Conservation (phyloP, 1,140 invertebrate species). For the Sitophilus oryzae region DNA sequence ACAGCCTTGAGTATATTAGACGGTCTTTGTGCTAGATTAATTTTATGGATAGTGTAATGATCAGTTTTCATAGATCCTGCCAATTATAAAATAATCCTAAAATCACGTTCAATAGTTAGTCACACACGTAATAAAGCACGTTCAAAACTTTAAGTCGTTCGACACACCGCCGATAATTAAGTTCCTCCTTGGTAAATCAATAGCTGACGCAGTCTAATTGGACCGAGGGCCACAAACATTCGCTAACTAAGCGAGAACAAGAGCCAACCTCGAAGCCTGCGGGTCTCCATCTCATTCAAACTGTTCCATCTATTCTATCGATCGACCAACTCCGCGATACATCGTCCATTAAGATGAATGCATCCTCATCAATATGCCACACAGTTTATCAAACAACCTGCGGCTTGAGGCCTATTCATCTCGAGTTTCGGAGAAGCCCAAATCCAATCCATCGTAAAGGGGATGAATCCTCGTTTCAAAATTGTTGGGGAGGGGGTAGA, state of each 20-base stretch:
- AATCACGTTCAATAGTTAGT: no score
- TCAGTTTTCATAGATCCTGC: no score
- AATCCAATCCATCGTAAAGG: not conserved
- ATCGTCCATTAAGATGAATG: slow-evolving; percentile 8
- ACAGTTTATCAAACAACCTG: slow-evolving; percentile 6
- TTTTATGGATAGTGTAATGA: no score
- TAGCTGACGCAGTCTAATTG: not conserved
- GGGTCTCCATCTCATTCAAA: no score
- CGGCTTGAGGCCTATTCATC: slow-evolving; percentile 3
- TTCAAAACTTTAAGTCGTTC: no score
- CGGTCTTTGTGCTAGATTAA: no score
- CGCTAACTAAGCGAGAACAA: slow-evolving; percentile 1
- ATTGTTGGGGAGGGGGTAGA: not conserved
- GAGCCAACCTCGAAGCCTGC: no score
- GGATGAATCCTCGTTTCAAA: not conserved
- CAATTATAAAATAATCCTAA: no score
- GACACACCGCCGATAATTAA: no score
- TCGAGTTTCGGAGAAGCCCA: not conserved
- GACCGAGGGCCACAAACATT: not conserved
- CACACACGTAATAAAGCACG: no score
- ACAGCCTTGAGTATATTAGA: no score
- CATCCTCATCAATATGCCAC: slow-evolving; percentile 6
- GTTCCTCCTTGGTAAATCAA: not conserved
- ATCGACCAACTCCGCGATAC: not conserved
- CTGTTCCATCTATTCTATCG: no score